Conservation (phyloP, 2,888 invertebrate genomes). For the Orchesella flavescens region DNA sequence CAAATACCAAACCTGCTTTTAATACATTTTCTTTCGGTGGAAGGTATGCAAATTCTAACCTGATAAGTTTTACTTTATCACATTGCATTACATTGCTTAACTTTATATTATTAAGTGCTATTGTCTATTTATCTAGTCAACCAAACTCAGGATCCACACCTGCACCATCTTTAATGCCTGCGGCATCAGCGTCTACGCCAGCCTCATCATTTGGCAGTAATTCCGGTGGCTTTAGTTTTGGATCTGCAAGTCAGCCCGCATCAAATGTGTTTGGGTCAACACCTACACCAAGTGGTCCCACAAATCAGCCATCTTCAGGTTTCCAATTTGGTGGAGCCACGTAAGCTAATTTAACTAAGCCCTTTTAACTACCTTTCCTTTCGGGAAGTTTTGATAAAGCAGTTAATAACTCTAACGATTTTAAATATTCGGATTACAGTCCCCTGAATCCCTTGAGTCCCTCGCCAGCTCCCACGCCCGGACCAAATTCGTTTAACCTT, state of each 20-base stretch:
- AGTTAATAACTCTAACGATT: too few species aligned
- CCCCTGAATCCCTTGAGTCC: not conserved
- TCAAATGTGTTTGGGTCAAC: slow-evolving; percentile 41
- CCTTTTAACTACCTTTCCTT: too few species aligned
- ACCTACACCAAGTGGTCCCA: not conserved
- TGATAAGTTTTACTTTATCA: not conserved
- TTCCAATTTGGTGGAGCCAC: slow-evolving; percentile 31
- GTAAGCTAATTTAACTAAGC: slow-evolving; percentile 12
- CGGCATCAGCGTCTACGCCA: slow-evolving; percentile 5
- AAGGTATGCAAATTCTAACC: slow-evolving; percentile 33
- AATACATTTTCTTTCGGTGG: slow-evolving; percentile 36
- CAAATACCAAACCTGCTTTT: slow-evolving; percentile 24
- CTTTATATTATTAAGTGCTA: not conserved
- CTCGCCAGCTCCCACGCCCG: slow-evolving; percentile 1
- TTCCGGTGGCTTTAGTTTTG: slow-evolving; percentile 33
- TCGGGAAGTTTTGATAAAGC: not conserved
- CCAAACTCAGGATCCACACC: slow-evolving; percentile 15
- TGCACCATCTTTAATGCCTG: slow-evolving; percentile 5
- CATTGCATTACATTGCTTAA: not conserved
- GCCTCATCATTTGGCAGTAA: slow-evolving; percentile 18
- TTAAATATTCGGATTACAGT: too few species aligned
- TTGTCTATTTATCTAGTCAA: slow-evolving; percentile 2
- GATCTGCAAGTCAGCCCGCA: slow-evolving; percentile 21
- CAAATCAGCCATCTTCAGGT: slow-evolving; percentile 1
- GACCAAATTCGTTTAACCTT: slow-evolving; percentile 26